Evolutionary conservation across 2,888 invertebrate species (phyloP).

Genomic region (Amblyteles armatorius): DNA sequence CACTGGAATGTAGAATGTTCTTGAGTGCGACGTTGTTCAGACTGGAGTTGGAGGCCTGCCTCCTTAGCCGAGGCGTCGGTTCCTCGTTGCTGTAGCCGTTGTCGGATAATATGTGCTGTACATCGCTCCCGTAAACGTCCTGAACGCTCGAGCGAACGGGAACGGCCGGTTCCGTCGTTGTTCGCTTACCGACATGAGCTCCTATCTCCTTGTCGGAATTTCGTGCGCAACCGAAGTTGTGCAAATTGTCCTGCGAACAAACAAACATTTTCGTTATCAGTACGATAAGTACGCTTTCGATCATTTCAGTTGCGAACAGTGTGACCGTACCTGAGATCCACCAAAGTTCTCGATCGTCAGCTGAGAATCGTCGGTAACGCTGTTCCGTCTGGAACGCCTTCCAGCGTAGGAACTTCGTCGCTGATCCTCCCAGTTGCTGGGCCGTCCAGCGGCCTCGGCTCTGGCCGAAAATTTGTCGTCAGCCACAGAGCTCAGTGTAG

Average conservation of each 20-base stretch:
- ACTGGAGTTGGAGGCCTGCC: conserved; percentile 83
- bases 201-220: conserved; percentile 92
- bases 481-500: conserved; percentile 90
- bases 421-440: conserved; percentile 93
- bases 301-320: neutral
- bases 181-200: conserved; percentile 78
- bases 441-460: conserved; percentile 91
- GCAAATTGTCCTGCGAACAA: conserved; percentile 88
- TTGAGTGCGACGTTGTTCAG: conserved; percentile 85
- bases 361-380: conserved; percentile 94
- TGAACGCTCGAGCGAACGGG: conserved; percentile 91
- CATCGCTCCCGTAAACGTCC: conserved; percentile 86
- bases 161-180: conserved; percentile 87
- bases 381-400: conserved; percentile 93
- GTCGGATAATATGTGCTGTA: conserved; percentile 83
- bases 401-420: conserved; percentile 92
- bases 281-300: neutral
- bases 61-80: conserved; percentile 76
- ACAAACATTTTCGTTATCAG: neutral
- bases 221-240: conserved; percentile 90
- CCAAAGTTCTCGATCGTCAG: conserved; percentile 97
- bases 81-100: conserved; percentile 82
- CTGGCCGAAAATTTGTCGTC: conserved; percentile 86
- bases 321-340: conserved; percentile 89
- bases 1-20: conserved; percentile 86